Percentiles rank a stretch among this genome's conserved stretches.
Conservation (phyloP, 2,888 invertebrate species). For the Cyrtodaria siliqua region DNA sequence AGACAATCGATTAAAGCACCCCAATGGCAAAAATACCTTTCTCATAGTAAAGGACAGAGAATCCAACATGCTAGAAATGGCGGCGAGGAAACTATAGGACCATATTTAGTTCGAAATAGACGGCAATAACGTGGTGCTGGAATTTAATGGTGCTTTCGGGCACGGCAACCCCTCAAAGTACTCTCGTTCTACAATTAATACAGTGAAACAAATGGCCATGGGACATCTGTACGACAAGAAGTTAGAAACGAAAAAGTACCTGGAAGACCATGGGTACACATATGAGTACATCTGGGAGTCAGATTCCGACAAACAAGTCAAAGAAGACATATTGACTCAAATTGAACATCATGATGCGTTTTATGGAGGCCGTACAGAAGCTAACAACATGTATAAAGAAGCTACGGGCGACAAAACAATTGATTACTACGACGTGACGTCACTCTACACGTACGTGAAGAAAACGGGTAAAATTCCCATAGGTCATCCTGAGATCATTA, state of each 20-base stretch:
- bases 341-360: slow-evolving; percentile 74
- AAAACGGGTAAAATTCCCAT: slow-evolving; percentile 69
- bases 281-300: slow-evolving; percentile 34
- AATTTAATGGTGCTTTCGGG: slow-evolving; percentile 40
- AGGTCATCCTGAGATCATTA: slow-evolving; percentile 70
- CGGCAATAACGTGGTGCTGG: slow-evolving; percentile 8
- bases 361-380: slow-evolving; percentile 75
- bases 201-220: slow-evolving; percentile 20
- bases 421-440: slow-evolving; percentile 69
- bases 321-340: slow-evolving; percentile 58
- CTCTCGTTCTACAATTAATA: slow-evolving; percentile 17
- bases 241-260: slow-evolving; percentile 21
- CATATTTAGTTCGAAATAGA: slow-evolving; percentile 16
- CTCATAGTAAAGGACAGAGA: slow-evolving; percentile 5
- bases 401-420: slow-evolving; percentile 55
- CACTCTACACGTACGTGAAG: slow-evolving; percentile 74
- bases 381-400: slow-evolving; percentile 66
- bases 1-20: slow-evolving; percentile 57
- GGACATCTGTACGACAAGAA: slow-evolving; percentile 28
- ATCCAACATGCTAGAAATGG: slow-evolving; percentile 36
- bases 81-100: slow-evolving; percentile 29
- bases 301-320: slow-evolving; percentile 51
- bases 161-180: slow-evolving; percentile 27
- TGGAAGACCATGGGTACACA: slow-evolving; percentile 23
- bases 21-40: slow-evolving; percentile 49